Percentiles rank a stretch among this genome's conserved stretches.
These are phyloP conservation scores for Borostomias antarcticus DNA, from an alignment of 2,797 vertebrate genomes.

Conservation along the genomic window DNA sequence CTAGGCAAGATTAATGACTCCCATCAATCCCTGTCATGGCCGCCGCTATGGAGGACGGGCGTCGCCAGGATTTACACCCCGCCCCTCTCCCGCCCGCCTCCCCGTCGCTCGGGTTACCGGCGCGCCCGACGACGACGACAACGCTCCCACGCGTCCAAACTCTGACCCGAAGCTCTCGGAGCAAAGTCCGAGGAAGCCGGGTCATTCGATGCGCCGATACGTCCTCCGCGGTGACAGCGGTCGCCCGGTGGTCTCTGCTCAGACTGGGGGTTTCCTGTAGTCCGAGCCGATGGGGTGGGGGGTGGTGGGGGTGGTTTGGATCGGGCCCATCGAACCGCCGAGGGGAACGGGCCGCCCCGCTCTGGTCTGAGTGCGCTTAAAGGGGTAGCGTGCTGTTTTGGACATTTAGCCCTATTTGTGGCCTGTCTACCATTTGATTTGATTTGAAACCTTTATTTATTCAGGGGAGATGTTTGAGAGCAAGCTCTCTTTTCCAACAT, in stretches of 20 bases:
- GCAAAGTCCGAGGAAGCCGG: background rate
- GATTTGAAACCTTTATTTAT: too few species aligned
- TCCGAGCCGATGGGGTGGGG: background rate
- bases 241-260: too few species aligned
- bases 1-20: slow-evolving; percentile 72
- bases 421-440: too few species aligned
- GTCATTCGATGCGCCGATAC: slow-evolving; percentile 50
- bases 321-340: slow-evolving; percentile 25
- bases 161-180: background rate
- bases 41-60: slow-evolving; percentile 51
- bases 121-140: background rate
- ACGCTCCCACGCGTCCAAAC: background rate
- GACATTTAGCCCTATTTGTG: too few species aligned
- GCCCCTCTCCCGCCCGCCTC: slow-evolving; percentile 23
- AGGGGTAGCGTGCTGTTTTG: background rate
- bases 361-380: slow-evolving; percentile 27
- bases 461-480: too few species aligned
- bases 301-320: slow-evolving; percentile 40
- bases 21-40: slow-evolving; percentile 70
- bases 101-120: background rate
- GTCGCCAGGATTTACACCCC: slow-evolving; percentile 53
- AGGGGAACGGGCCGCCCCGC: slow-evolving; percentile 27
- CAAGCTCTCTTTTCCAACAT: too few species aligned
- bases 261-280: slow-evolving; percentile 35
- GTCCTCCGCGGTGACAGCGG: slow-evolving; percentile 41